Base-by-base conservation (phyloP, 2,113 vertebrate species). In the Potamarius usumacintae region DNA sequence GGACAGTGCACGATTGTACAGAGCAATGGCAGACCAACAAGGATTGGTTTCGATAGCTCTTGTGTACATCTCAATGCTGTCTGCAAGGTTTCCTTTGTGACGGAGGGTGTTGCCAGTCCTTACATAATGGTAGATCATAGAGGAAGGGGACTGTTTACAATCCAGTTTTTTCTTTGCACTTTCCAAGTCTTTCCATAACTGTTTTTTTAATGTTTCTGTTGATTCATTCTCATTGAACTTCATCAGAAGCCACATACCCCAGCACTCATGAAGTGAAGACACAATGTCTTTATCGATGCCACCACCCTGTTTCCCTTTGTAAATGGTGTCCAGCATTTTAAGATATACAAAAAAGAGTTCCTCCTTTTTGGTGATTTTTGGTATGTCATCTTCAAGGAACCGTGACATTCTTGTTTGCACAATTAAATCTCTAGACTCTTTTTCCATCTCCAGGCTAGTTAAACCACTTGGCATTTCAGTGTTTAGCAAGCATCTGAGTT, bases 171-270 rank as follows among this genome's bases (percentile, higher is more conserved):
- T 1, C 4, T n/a, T 86, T 52, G 92, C 91, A 78, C 0, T 25
- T 0, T 15, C 0, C 81, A 94, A 81, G 25, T 90, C 92, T 78
- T 0, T 0, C 0, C 20, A 17, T 27, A 94, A 65, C 55, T 71
- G 65, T 2, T 20, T 0, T 88, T 86, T 86, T n/a, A 92, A 4
- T 8, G 25, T 67, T 2, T 17, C 3, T 1, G 27, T 80, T 0
- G 90, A 17, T 0, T 88, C 82, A 0, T 90, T 86, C 15, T 81
- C 83, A 60, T 52, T 83, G 52, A 84, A 88, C 4, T 83, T 83
- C 22, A 85, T 92, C 27, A 93, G 90, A 1, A 93, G 91, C 94
- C 94, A 94, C 83, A 93, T 76, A 25, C 91, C 92, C 94, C 93
- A 94, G 72, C 90, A 92, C n/a, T 94, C 93, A 89, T 94, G 92